phyloP scores from a whole-genome alignment of 64 coral and sea anemone genomes.

The Actinia equina region DNA sequence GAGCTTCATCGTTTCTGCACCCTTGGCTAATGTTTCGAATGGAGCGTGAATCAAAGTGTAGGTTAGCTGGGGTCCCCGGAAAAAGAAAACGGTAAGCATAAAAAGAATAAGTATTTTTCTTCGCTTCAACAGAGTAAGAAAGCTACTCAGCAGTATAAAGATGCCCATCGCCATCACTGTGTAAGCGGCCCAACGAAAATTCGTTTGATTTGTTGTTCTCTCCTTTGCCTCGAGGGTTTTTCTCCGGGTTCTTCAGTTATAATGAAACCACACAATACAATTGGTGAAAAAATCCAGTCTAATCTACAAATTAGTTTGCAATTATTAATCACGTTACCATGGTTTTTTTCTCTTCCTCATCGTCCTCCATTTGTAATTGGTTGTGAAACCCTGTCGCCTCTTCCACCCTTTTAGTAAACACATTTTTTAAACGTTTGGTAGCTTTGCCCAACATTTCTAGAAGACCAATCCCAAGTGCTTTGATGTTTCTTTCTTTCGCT shows the following conservation, averaged over 20 bases:
- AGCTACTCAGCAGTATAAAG: no score
- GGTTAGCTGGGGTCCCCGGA: not conserved
- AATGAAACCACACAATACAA: no score
- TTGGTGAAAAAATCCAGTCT: no score
- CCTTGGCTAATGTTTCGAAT: constrained; percentile 29
- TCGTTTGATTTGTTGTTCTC: no score
- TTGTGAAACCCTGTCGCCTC: not conserved
- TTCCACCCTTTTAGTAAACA: not conserved
- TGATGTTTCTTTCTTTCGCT: not conserved
- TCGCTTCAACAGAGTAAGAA: no score
- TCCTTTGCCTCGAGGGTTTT: no score
- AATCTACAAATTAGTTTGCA: no score
- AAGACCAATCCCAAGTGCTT: not conserved
- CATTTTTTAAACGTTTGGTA: not conserved
- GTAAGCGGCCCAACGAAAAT: no score
- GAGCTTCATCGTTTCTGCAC: constrained; percentile 49
- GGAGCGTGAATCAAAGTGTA: constrained; percentile 42
- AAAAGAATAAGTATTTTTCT: not conserved
- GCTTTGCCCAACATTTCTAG: not conserved
- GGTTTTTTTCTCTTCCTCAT: not conserved
- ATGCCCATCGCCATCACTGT: no score
- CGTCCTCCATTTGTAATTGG: constrained; percentile 8
- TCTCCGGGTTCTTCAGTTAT: no score
- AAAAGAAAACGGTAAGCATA: not conserved
- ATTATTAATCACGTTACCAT: not conserved